Evolutionary conservation across 1,140 invertebrate species (phyloP).

Genomic region (Eueides isabella): DNA sequence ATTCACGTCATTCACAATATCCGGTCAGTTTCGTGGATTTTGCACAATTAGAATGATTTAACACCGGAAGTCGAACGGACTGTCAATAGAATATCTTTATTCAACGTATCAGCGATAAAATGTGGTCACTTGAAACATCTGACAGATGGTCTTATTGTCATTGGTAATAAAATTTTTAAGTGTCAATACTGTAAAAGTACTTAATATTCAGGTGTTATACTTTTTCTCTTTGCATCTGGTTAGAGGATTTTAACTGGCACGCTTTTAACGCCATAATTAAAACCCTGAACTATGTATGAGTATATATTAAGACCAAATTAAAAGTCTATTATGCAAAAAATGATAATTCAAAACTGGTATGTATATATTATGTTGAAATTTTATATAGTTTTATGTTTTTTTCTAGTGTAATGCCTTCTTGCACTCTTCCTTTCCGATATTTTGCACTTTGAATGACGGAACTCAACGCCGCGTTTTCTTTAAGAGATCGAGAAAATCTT

Average conservation of each 20-base stretch:
- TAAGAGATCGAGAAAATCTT: too few relatives aligned
- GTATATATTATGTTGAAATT: too few relatives aligned
- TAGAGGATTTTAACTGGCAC: background rate
- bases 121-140: constrained; percentile 22
- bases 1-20: constrained; percentile 18
- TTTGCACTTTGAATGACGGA: too few relatives aligned
- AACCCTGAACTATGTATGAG: too few relatives aligned
- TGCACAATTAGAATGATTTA: constrained; percentile 43
- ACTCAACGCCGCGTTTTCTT: too few relatives aligned
- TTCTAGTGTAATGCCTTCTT: too few relatives aligned
- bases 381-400: too few relatives aligned
- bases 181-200: background rate
- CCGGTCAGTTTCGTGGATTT: constrained; percentile 44
- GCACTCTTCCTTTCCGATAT: too few relatives aligned
- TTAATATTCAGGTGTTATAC: background rate
- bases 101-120: constrained; percentile 25
- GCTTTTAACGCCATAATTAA: too few relatives aligned
- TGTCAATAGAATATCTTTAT: background rate
- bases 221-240: background rate
- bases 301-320: too few relatives aligned
- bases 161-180: background rate
- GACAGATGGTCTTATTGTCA: constrained; percentile 14
- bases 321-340: too few relatives aligned
- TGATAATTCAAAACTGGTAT: too few relatives aligned
- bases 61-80: constrained; percentile 26